A percentile compares a stretch with the other conserved stretches of the same genome.
phyloP scores from a whole-genome alignment of 1,140 invertebrate species.

The Dendrolimus punctatus region DNA sequence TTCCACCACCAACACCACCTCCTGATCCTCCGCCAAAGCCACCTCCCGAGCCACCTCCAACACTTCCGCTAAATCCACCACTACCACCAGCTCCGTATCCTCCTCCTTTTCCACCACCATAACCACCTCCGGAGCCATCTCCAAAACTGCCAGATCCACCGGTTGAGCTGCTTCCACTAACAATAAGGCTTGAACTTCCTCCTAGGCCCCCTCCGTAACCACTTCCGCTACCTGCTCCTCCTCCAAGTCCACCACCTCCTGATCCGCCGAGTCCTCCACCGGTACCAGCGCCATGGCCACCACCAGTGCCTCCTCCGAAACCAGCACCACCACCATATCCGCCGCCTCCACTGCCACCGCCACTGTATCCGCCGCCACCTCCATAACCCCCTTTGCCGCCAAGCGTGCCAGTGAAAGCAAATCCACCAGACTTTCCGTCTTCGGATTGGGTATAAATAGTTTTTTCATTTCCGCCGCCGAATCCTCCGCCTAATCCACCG shows the following conservation, averaged over 20 bases:
- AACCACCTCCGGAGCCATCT: not conserved
- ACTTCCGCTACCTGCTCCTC: slow-evolving; percentile 27
- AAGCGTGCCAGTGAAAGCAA: slow-evolving; percentile 35
- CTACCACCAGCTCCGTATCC: slow-evolving; percentile 21
- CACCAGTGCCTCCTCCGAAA: slow-evolving; percentile 13
- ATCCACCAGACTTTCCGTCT: slow-evolving; percentile 46
- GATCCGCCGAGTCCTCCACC: no score
- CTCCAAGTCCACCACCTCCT: slow-evolving; percentile 34
- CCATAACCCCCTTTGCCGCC: slow-evolving; percentile 29
- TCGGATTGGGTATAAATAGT: slow-evolving; percentile 27
- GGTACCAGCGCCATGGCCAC: slow-evolving; percentile 2
- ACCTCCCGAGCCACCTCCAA: slow-evolving; percentile 17
- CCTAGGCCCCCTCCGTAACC: slow-evolving; percentile 22
- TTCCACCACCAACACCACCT: slow-evolving; percentile 8
- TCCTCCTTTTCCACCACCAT: slow-evolving; percentile 7
- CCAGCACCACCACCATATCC: slow-evolving; percentile 16
- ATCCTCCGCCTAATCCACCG: slow-evolving; percentile 38
- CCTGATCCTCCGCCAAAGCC: slow-evolving; percentile 15
- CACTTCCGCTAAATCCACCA: slow-evolving; percentile 21
- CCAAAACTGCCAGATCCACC: slow-evolving; percentile 22
- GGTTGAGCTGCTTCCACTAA: no score
- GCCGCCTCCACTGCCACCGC: slow-evolving; percentile 19
- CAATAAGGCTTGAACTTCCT: slow-evolving; percentile 8
- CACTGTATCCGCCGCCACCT: slow-evolving; percentile 22
- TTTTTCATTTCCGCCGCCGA: slow-evolving; percentile 28